Conservation (phyloP, 2,797 vertebrate species). For the Sitta carolinensis region DNA sequence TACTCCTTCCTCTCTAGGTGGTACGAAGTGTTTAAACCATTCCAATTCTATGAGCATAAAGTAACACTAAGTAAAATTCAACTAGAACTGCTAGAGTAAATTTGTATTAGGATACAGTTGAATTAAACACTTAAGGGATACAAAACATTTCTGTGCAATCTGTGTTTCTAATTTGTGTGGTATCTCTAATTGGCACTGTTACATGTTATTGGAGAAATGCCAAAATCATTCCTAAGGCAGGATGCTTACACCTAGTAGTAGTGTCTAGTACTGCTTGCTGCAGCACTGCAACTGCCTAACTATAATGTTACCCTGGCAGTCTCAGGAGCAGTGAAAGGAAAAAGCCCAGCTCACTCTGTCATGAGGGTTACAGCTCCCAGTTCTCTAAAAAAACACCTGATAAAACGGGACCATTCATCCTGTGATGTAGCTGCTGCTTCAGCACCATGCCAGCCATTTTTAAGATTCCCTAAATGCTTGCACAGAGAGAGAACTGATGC, state of each 20-base stretch:
- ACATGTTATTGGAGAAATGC: background rate
- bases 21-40: background rate
- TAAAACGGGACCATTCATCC: background rate
- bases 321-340: background rate
- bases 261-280: background rate
- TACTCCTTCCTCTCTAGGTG: background rate
- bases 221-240: background rate
- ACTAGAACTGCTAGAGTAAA: background rate
- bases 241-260: background rate
- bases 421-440: background rate
- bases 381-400: background rate
- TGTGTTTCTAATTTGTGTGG: background rate
- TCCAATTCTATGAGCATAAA: background rate
- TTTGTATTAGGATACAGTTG: background rate
- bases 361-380: background rate
- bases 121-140: background rate
- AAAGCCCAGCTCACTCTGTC: background rate
- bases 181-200: background rate
- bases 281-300: background rate
- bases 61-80: background rate
- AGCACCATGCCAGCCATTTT: background rate
- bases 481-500: background rate
- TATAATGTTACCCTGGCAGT: background rate
- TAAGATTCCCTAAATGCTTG: background rate
- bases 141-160: background rate